Evolutionary conservation across 2,113 vertebrate genomes (phyloP).

Genomic region (Callipepla californica): DNA sequence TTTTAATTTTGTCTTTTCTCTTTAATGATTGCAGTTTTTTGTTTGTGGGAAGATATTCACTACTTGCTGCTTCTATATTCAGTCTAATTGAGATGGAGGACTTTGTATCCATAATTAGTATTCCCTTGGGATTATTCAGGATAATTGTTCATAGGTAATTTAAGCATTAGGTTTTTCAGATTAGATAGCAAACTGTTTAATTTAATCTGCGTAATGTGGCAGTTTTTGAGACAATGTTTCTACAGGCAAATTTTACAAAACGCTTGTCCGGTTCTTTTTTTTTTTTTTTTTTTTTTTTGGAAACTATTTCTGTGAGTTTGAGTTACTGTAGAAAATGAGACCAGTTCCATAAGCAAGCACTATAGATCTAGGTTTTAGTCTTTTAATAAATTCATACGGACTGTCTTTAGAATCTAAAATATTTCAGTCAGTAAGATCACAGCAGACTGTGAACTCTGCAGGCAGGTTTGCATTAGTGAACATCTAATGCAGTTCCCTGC

Average conservation of each 20-base stretch:
- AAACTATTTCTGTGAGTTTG: neutral
- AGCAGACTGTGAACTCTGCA: neutral
- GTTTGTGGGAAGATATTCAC: neutral
- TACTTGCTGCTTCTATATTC: neutral
- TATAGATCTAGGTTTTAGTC: neutral
- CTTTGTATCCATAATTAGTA: neutral
- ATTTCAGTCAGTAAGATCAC: neutral
- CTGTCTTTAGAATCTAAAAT: neutral
- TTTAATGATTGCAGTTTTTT: neutral
- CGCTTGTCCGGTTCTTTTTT: too few relatives aligned
- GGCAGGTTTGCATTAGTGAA: neutral
- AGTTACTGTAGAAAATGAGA: neutral
- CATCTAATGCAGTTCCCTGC: neutral
- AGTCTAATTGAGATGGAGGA: conserved; percentile 8
- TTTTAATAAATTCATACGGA: neutral
- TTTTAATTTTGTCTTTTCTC: neutral
- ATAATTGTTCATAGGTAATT: conserved; percentile 37
- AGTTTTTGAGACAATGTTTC: neutral
- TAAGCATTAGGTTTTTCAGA: conserved; percentile 4
- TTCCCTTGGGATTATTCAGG: conserved; percentile 4
- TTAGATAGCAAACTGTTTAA: neutral
- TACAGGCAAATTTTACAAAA: neutral
- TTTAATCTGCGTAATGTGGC: neutral
- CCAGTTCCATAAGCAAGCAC: neutral
- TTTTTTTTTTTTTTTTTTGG: too few relatives aligned